Base-by-base conservation (phyloP, 30 jellyfish, hydroid and myxozoan genomes). In the Aurelia aurita region DNA sequence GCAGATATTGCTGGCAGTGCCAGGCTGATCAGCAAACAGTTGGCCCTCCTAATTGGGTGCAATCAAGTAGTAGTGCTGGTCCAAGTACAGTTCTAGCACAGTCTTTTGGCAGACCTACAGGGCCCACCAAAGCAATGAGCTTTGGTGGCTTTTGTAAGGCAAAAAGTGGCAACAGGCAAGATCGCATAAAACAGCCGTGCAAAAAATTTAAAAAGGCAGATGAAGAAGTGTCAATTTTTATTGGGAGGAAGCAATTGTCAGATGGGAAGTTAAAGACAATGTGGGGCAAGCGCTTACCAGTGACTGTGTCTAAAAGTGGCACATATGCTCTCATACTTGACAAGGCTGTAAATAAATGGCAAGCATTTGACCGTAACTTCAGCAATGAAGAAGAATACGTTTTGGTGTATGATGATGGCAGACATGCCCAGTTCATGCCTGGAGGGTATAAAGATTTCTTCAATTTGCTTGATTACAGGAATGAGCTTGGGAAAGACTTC, bases 201-300 rank as follows among this genome's bases (percentile, higher is more conserved):
- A 69, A 15, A 31, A 58, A n/a, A n/a, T n/a, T n/a, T n/a, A n/a
- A n/a, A n/a, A n/a, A n/a, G n/a, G n/a, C n/a, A n/a, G n/a, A n/a
- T n/a, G n/a, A n/a, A n/a, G n/a, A n/a, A n/a, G n/a, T n/a, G n/a
- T n/a, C n/a, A n/a, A n/a, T n/a, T n/a, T 72, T 72, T 49, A 72
- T 72, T 72, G 69, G 84, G 26, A 55, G 69, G 49, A 72, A 69
- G 57, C 60, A 69, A 34, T 69, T 69, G 26, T 69, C 81, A 32
- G 64, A 69, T 11, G 78, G 39, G 81, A 69, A 13, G 81, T 34
- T 69, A 45, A 69, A 69, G 39, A 69, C 63, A 39, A 69, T 28
- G 81, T 69, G 81, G 81, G 81, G 81, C 81, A 69, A 69, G 63
- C 64, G 81, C 26, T 69, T 23, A 69, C 64, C 57, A 27, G 55